Base-by-base conservation (phyloP, 1,140 invertebrate species). In the Tetragnatha versicolor region DNA sequence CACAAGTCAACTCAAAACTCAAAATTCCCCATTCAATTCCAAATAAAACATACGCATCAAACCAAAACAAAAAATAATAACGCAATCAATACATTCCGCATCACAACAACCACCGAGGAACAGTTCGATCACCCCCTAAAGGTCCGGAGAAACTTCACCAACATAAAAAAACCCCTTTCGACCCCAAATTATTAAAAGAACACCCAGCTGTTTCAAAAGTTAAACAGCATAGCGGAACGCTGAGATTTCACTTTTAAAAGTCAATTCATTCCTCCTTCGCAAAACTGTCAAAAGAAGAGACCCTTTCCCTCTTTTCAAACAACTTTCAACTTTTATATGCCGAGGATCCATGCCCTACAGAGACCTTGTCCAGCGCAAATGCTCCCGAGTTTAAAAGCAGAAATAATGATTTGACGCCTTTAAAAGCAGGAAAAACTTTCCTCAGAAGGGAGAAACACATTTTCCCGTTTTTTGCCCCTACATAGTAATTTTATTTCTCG, bases 351-450 rank as follows among this genome's bases (percentile, higher is more conserved):
- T 14, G 7, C 20, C 4, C 17, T n/a, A 35, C 7, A 60, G 7
- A 14, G 35, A 42, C 12, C 51, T 53, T 2, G 17, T 42, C 14
- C 55, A 31, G 35, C n/a, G 22, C 20, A 42, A 65, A 65, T 29
- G 35, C 61, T 65, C 45, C 2, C 37, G 25, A 51, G 17, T 20
- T 68, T 31, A 68, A 68, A 68, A 68, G 42, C 45, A 45, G 29
- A 68, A 68, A 68, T 68, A 68, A 68, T 68, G 65, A 68, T 68
- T 68, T 68, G 65, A 6, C 17, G 29, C 42, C 33, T 68, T 65
- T 65, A 27, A 29, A 68, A 49, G n/a, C 65, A 2, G 42, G 29
- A 49, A 68, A 33, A 68, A 49, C 42, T 68, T 51, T 51, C 27
- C 20, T 39, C 33, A 7, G 27, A n/a, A 12, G 7, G 35, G 14